Evolutionary conservation across 2,888 invertebrate genomes (phyloP).

Genomic region (Cryptocheilus praepositus): DNA sequence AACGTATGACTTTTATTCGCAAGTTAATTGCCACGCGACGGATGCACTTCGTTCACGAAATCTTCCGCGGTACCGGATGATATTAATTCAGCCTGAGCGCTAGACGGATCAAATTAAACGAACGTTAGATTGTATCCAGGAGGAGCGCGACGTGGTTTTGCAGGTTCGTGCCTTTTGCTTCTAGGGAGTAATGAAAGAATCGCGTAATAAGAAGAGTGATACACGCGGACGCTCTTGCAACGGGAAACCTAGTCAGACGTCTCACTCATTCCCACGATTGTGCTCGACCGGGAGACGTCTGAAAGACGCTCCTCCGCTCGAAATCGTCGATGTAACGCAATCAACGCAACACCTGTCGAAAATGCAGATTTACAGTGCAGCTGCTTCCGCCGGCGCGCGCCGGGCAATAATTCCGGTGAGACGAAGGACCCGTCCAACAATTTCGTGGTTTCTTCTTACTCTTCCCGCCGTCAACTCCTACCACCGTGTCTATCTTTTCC

Average conservation of each 20-base stretch:
- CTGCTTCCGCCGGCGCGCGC: constrained; percentile 57
- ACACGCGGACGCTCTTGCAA: too few species aligned
- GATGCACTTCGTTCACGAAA: not conserved
- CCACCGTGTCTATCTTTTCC: not conserved
- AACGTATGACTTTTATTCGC: not conserved
- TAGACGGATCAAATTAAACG: too few species aligned
- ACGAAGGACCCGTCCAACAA: constrained; percentile 46
- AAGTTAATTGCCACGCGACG: not conserved
- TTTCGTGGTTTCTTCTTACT: constrained; percentile 51
- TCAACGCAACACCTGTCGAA: constrained; percentile 63
- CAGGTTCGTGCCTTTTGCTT: not conserved
- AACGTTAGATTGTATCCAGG: too few species aligned
- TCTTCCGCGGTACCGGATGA: too few species aligned
- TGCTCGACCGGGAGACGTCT: constrained; percentile 5
- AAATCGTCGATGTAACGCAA: constrained; percentile 50
- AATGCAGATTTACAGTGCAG: constrained; percentile 62
- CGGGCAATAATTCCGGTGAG: constrained; percentile 51
- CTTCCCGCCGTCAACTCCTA: constrained; percentile 16
- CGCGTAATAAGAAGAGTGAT: too few species aligned
- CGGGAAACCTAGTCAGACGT: not conserved
- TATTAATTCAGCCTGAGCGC: too few species aligned
- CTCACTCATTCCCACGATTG: constrained; percentile 36
- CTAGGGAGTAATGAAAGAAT: not conserved
- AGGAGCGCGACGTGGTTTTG: too few species aligned
- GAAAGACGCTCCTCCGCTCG: constrained; percentile 34